Evolutionary conservation across 2,797 vertebrate species (phyloP).

Genomic region (Dryobates pubescens): DNA sequence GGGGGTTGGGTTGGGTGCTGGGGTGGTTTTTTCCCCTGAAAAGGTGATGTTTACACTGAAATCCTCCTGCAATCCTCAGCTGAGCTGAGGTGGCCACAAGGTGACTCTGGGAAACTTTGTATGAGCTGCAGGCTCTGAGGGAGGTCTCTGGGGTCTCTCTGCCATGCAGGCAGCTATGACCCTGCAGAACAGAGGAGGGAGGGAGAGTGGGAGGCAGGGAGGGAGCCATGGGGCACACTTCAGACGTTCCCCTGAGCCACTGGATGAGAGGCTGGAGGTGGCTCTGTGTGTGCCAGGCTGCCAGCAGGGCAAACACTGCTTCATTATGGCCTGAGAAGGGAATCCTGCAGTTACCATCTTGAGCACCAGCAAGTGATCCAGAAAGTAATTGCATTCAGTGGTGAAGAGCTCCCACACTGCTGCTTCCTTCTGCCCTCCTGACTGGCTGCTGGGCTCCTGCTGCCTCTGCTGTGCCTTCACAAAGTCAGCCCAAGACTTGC

Average conservation of each 20-base stretch:
- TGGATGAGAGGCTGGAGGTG: background rate
- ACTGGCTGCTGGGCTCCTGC: constrained; percentile 52
- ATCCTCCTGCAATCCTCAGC: background rate
- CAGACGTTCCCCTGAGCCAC: background rate
- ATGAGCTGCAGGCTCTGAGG: background rate
- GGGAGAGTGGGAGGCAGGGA: background rate
- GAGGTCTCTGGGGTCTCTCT: background rate
- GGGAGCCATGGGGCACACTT: background rate
- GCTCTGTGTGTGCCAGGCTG: background rate
- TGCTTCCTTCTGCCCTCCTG: constrained; percentile 81
- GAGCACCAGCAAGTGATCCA: constrained; percentile 93
- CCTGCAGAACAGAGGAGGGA: background rate
- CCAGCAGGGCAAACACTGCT: background rate
- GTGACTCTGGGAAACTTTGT: background rate
- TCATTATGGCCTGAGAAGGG: background rate
- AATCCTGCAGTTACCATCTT: constrained; percentile 83
- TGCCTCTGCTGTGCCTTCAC: constrained; percentile 77
- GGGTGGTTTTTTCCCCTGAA: background rate
- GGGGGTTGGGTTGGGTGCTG: no score
- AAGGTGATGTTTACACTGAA: background rate
- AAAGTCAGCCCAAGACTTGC: constrained; percentile 86
- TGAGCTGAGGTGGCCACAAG: background rate
- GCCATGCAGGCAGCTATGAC: background rate
- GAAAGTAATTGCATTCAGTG: constrained; percentile 92
- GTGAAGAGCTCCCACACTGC: constrained; percentile 92